Base-by-base conservation (phyloP, 2,797 vertebrate genomes). In the Spinibarbus caldwelli region DNA sequence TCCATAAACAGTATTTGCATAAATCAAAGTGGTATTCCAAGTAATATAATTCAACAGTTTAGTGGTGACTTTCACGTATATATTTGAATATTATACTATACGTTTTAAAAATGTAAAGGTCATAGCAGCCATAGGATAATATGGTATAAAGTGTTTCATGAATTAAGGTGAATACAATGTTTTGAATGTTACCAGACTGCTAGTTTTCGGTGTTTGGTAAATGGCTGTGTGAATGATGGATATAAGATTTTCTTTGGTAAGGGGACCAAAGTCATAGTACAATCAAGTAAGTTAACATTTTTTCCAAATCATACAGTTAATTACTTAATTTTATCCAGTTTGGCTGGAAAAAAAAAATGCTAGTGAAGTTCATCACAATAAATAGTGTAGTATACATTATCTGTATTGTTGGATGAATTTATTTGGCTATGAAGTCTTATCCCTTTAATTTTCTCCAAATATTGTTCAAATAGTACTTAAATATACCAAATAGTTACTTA, bases 251-350 rank as follows among this genome's bases (percentile, higher is more conserved):
- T 21, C 21, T 86, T 86, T 41, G 62, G 78, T 36, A 68, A 1
- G 0, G 78, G 68, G 3, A 75, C 78, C 21, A 41, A 64, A 75
- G 54, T 85, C 29, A 73, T 62, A 54, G 79, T 89, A 71, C 82
- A 73, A 5, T 23, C 87, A 73, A 87, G 89, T 89, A 76, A 85
- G 88, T 80, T 29, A 49, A 5, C 11, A 43, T 36, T n/a, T 67
- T 67, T 62, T 23, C 11, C 21, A 23, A 12, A 70, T 86, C 83
- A 52, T 36, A 34, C 19, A 36, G 29, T n/a, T 59, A 19, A 6
- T 43, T 70, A 21, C 26, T 45, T 45, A 5, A 10, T 49, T 21
- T 49, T 6, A 34, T 29, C 6, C 9, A 52, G 45, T 75, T 45
- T 71, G 12, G 6, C n/a, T 45, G 7, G 7, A 72, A 9, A 19